Evolutionary conservation across 2,113 vertebrate genomes (phyloP), one percentile per base, ranked within the genome.

Genomic region (Sarotherodon lohbergeri): DNA sequence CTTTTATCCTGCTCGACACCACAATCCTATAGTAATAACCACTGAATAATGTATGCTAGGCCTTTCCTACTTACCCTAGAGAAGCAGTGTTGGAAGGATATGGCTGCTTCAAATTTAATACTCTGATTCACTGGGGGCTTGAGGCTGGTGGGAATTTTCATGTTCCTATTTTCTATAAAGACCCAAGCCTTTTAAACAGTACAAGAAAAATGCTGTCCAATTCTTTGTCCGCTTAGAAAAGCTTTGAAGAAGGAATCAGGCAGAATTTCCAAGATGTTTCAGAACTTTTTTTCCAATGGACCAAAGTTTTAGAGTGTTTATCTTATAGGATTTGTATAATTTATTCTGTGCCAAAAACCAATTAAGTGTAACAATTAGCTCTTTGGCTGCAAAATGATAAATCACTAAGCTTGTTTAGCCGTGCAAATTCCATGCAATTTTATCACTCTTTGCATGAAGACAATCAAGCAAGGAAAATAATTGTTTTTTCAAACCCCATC

Each of bases 301-400:
- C 82, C n/a, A 8, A 57, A 63, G 54, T 91, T 87, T 84, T 9
- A n/a, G 46, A 81, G 43, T 85, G 63, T 79, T 78, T 82, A 17
- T 88, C 19, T 43, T 50, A 43, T 46, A 54, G 52, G 54, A 80
- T 85, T 85, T 84, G 46, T 52, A 73, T 34, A 87, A 81, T 82
- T 55, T 14, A 54, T 73, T 16, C 48, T 78, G 73, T 78, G 73
- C 73, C 46, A 78, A 78, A 78, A 78, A 78, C 41, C 52, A 88
- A 82, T 92, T 36, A 73, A 88, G 57, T 82, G 84, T 84, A 84
- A 88, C 84, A 86, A 83, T 89, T 81, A 83, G 61, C 71, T 78
- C 41, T 54, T 61, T 81, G 54, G 48, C 27, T 82, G 73, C 29
- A n/a, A 80, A 89, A 89, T 61, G 24, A 86, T 63, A 52, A 84